A percentile compares a stretch with the other conserved stretches of the same genome.
Evolutionary conservation across 2,113 vertebrate genomes (phyloP).

Genomic region (human): DNA sequence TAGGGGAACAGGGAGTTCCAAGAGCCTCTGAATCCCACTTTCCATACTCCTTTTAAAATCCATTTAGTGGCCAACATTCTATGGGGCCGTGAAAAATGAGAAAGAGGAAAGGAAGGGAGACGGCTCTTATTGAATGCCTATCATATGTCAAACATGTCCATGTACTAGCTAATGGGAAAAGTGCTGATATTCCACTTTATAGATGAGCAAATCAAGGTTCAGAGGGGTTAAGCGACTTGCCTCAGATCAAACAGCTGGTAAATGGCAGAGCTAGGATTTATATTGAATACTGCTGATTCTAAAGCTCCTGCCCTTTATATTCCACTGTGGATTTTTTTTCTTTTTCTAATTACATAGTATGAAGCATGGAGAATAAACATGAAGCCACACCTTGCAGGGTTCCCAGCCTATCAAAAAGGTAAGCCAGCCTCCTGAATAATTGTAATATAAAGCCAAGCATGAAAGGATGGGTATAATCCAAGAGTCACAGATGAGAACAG

Average conservation of each 20-base stretch:
- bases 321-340: not conserved
- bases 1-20: not conserved
- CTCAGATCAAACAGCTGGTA: not conserved
- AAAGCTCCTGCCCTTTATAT: not conserved
- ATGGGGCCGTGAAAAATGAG: not conserved
- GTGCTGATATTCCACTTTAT: not conserved
- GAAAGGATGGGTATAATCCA: not conserved
- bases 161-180: not conserved
- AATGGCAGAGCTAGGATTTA: not conserved
- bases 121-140: rapidly evolving
- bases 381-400: not conserved
- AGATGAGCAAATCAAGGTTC: not conserved
- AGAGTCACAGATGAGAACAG: not conserved
- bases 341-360: not conserved
- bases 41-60: not conserved
- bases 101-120: not conserved
- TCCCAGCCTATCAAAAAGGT: not conserved
- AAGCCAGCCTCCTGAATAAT: not conserved
- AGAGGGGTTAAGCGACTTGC: not conserved
- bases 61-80: not conserved
- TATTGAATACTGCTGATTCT: not conserved
- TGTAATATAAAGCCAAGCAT: not conserved
- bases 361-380: not conserved
- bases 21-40: not conserved
- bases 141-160: not conserved